Conservation (phyloP, 2,113 vertebrate species). For the Hassar affinis region DNA sequence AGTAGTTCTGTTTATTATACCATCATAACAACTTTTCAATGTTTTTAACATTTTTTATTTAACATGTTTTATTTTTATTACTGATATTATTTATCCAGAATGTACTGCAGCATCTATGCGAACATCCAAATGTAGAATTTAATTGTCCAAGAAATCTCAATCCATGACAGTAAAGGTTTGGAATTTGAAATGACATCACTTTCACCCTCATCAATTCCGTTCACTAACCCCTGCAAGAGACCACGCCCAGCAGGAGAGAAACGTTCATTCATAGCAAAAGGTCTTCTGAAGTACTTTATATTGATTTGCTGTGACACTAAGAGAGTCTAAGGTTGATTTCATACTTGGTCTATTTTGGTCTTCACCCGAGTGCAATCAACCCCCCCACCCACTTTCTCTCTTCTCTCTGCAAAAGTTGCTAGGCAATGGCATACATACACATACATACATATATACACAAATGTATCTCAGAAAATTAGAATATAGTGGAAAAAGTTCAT, state of each 20-base stretch:
- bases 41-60: background rate
- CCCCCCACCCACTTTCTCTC: no score
- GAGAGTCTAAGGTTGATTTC: no score
- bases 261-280: background rate
- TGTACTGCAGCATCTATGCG: background rate
- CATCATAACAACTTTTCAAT: background rate
- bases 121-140: background rate
- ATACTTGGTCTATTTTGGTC: no score
- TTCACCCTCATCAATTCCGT: background rate
- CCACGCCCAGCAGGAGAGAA: background rate
- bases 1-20: background rate
- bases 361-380: no score
- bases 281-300: background rate
- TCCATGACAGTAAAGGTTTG: background rate
- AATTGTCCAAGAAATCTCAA: background rate
- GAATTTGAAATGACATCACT: background rate
- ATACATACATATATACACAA: no score
- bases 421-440: no score
- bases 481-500: no score
- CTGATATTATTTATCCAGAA: background rate
- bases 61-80: background rate
- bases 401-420: no score
- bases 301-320: background rate
- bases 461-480: no score
- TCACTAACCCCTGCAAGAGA: background rate